phyloP scores from a whole-genome alignment of 64 coral and sea anemone species.

The Pocillopora damicornis region DNA sequence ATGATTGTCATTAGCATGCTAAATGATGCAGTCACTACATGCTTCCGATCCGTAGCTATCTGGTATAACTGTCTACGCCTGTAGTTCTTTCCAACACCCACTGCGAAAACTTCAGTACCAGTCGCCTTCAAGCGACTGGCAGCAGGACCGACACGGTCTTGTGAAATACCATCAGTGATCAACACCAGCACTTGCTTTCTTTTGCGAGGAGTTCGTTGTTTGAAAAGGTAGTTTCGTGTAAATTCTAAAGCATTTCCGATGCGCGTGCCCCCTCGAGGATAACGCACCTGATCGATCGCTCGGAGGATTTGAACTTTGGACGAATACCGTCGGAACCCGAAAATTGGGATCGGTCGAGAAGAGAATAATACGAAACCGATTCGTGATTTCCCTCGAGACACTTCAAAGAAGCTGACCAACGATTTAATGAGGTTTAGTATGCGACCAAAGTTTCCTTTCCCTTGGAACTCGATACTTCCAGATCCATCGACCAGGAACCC shows the following conservation, averaged over 20 bases:
- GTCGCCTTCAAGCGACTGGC: constrained; percentile 23
- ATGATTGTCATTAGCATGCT: constrained; percentile 34
- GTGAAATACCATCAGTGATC: constrained; percentile 57
- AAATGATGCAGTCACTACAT: constrained; percentile 45
- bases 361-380: constrained; percentile 43
- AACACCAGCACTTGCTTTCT: constrained; percentile 45
- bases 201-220: not conserved
- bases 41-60: constrained; percentile 50
- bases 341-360: constrained; percentile 31
- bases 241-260: constrained; percentile 45
- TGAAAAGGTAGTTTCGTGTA: constrained; percentile 26
- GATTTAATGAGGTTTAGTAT: constrained; percentile 49
- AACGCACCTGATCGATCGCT: constrained; percentile 39
- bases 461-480: constrained; percentile 48
- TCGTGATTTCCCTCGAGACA: constrained; percentile 43
- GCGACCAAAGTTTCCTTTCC: constrained; percentile 33
- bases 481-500: constrained; percentile 59
- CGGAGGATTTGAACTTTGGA: not conserved
- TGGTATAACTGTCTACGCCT: constrained; percentile 5
- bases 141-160: constrained; percentile 35
- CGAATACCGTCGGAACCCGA: constrained; percentile 26
- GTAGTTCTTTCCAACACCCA: constrained; percentile 37
- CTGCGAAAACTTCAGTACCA: constrained; percentile 47
- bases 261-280: constrained; percentile 48
- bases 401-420: constrained; percentile 39